Base-by-base conservation (phyloP, 2,888 invertebrate genomes). In the Leptogaster cylindrica region DNA sequence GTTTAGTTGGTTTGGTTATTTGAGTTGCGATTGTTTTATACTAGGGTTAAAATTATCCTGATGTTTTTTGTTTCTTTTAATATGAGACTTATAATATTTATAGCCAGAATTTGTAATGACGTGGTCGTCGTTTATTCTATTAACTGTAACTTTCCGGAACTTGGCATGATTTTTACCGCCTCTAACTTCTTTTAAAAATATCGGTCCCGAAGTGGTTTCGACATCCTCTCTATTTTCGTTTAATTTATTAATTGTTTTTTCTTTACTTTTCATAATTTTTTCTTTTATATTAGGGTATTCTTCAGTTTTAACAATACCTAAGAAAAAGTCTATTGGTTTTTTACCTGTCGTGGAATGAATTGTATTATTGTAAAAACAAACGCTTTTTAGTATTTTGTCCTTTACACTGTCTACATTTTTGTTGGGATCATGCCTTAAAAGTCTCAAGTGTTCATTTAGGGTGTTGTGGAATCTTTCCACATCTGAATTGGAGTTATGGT, bases 321-420 rank as follows among this genome's bases (percentile, higher is more conserved):
- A 5, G 3, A 44, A 12, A 12, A 44, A 44, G 16, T 44, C 44
- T 14, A 44, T 8, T 3, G 44, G 44, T 44, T 44, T 44, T 3
- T 16, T 16, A 1, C 18, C 18, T 1, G 44, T 44, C 1, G 44
- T 44, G 12, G 44, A 14, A 20, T 44, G 44, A 2, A 44, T 5
- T 1, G 50, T 25, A n/a, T 50, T 50, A 23, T 50, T 50, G n/a
- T 50, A 50, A n/a, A 50, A 23, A 50, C n/a, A 23, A n/a, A 50
- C 25, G 23, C 20, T 50, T 50, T 50, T 50, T 7, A 50, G 25
- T 25, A 50, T 23, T 50, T 50, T 50, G 1, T 50, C 50, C 25
- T 25, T 25, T 3, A 50, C 25, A 1, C 2, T 50, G n/a, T 50
- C 50, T 3, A 14, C 5, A 20, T 5, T 20, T 50, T 50, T 25